Percentiles rank a stretch among this genome's conserved stretches.
Evolutionary conservation across 1,140 invertebrate species (phyloP).

Genomic region (Elysia chlorotica): DNA sequence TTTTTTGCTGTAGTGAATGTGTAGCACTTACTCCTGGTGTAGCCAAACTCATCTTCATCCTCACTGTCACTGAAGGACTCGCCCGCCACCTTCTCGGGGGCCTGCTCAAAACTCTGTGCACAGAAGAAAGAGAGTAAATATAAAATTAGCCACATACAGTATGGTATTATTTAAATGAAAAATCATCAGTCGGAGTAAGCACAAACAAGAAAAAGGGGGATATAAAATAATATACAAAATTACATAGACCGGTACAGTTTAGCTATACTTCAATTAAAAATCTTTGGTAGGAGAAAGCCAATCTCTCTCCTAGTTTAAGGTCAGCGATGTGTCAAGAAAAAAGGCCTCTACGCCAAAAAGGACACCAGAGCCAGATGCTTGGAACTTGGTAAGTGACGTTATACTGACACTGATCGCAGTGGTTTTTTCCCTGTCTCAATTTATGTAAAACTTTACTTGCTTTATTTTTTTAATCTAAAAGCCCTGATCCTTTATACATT

Average conservation of each 20-base stretch:
- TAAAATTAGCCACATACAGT: too few species aligned
- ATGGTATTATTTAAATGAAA: background rate
- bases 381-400: too few species aligned
- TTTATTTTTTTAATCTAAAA: background rate
- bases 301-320: too few species aligned
- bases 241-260: background rate
- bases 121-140: too few species aligned
- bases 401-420: too few species aligned
- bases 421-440: too few species aligned
- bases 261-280: too few species aligned
- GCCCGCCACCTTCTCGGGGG: slow-evolving; percentile 3
- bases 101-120: slow-evolving; percentile 27
- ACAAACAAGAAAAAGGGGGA: background rate
- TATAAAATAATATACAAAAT: background rate
- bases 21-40: slow-evolving; percentile 88
- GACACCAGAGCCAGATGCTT: too few species aligned
- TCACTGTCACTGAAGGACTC: slow-evolving; percentile 37
- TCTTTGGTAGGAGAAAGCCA: background rate
- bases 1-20: too few species aligned
- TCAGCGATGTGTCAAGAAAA: too few species aligned
- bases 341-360: too few species aligned
- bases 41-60: slow-evolving; percentile 68
- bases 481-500: background rate
- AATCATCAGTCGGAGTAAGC: background rate
- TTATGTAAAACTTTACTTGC: too few species aligned